Evolutionary conservation across 2,113 vertebrate species (phyloP), one percentile per base, ranked within the genome.

Genomic region (Phalacrocorax pelagicus): DNA sequence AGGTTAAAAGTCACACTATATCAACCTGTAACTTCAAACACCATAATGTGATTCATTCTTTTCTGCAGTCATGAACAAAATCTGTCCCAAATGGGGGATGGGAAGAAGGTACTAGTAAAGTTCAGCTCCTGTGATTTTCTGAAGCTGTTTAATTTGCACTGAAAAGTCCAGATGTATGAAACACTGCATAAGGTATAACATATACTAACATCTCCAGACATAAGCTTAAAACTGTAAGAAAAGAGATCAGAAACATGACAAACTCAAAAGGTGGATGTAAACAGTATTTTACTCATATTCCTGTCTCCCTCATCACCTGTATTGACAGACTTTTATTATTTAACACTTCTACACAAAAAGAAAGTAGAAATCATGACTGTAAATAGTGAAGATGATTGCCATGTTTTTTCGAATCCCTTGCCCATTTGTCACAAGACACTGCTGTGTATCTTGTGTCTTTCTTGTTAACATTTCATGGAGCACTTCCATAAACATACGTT

Each of bases 401-500:
- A 17, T 29, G 87, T 10, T 78, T 81, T 63, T 81, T 71, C 81
- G 73, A 83, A 71, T 65, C 93, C 89, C 89, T 90, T 71, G 38
- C 38, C 38, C 38, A 38, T 38, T 38, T 38, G 38, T 38, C 38
- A 38, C 38, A 38, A 38, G 38, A 38, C 38, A 38, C 38, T 38
- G 38, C 38, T 10, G 10, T 38, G 38, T 38, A 85, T 89, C 96
- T 57, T 9, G 19, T 59, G 86, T 71, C 95, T 89, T 44, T 54
- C 94, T 66, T 57, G 95, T 74, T 97, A 96, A 95, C 85, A 29
- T 97, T 88, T 92, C 81, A 72, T 80, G 92, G 93, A 97, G 55
- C 77, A 84, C 73, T 94, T 96, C 92, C 97, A 94, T 34, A 97
- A 98, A 84, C 97, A 97, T 96, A 97, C 74, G 71, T 94, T 96